Conservation (phyloP, 2,113 vertebrate species). For the Capreolus pygargus region DNA sequence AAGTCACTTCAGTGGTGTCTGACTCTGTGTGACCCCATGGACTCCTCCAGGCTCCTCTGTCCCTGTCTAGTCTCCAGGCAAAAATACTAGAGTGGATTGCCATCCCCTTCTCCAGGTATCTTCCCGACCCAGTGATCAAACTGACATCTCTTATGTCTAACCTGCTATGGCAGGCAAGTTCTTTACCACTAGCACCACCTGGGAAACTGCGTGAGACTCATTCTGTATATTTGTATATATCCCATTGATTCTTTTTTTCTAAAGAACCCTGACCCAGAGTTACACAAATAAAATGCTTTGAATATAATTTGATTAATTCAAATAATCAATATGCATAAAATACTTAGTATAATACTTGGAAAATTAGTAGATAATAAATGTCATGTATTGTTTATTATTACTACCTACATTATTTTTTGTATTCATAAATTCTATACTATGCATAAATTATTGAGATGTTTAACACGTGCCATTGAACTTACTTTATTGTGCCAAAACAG, state of each 20-base stretch:
- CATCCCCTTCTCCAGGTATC: not conserved
- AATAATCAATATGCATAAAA: not conserved
- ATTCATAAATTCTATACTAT: not conserved
- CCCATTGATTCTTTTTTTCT: not conserved
- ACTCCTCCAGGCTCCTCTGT: not conserved
- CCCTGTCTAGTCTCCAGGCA: not conserved
- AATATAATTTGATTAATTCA: not conserved
- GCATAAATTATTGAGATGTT: not conserved
- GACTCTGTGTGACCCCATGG: not conserved
- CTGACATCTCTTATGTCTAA: not conserved
- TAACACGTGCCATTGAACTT: not conserved
- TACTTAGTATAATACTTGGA: not conserved
- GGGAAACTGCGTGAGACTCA: not conserved
- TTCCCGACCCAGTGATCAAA: not conserved
- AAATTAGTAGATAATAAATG: not conserved
- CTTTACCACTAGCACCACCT: not conserved
- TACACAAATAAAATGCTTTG: not conserved
- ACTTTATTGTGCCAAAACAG: not conserved
- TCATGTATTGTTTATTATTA: not conserved
- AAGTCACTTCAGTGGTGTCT: not conserved
- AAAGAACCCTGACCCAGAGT: not conserved
- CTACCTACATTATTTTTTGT: not conserved
- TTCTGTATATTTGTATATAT: not conserved
- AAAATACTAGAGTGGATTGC: not conserved
- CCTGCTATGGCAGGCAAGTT: not conserved